These are phyloP conservation scores for Ischnus inquisitorius DNA, from an alignment of 2,888 invertebrate genomes.

Conservation along the genomic window DNA sequence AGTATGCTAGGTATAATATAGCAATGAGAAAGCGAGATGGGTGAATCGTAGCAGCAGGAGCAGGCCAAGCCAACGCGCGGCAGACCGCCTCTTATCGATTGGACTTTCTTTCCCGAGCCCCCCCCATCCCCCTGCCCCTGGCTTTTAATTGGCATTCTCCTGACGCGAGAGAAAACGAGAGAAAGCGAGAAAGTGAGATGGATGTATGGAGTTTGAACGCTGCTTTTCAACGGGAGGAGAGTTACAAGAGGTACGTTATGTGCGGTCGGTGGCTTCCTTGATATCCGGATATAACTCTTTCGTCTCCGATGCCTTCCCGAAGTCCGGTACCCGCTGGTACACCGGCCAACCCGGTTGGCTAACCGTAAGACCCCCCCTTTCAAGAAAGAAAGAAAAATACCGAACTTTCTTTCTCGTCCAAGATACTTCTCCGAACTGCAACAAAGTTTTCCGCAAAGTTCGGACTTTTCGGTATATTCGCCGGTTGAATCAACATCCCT, in stretches of 20 bases:
- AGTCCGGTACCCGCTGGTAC: slow-evolving; percentile 37
- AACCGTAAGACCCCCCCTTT: background rate
- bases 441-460: slow-evolving; percentile 22
- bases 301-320: slow-evolving; percentile 8
- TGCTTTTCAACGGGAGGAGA: slow-evolving; percentile 34
- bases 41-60: slow-evolving; percentile 65
- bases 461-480: background rate
- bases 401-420: background rate
- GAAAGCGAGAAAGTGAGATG: slow-evolving; percentile 71
- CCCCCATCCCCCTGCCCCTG: too few relatives aligned
- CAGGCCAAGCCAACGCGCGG: slow-evolving; percentile 75
- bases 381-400: slow-evolving; percentile 46
- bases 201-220: slow-evolving; percentile 55
- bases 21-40: slow-evolving; percentile 76
- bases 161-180: slow-evolving; percentile 80
- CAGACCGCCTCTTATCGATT: slow-evolving; percentile 83
- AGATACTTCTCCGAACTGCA: slow-evolving; percentile 18
- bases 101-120: slow-evolving; percentile 83
- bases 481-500: background rate
- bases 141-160: slow-evolving; percentile 85
- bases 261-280: slow-evolving; percentile 37
- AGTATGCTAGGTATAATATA: slow-evolving; percentile 63
- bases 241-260: slow-evolving; percentile 39
- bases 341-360: slow-evolving; percentile 4
- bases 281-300: slow-evolving; percentile 50